Conservation (phyloP, 2,797 vertebrate species). For the Phoebastria nigripes region DNA sequence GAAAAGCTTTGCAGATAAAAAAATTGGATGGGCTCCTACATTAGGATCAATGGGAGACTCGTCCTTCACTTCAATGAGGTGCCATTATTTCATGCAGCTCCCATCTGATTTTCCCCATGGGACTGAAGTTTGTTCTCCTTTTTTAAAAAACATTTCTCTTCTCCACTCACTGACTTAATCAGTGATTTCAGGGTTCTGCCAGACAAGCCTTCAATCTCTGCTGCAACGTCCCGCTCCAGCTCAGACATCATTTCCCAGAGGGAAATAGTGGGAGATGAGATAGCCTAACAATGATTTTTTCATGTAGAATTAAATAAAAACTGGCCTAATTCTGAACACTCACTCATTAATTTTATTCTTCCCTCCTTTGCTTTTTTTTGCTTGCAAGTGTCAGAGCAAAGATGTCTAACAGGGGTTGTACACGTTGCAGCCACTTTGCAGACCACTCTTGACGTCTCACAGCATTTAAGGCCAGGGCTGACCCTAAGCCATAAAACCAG, state of each 20-base stretch:
- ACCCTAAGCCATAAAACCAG: background rate
- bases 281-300: background rate
- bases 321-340: background rate
- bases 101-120: background rate
- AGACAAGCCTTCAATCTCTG: background rate
- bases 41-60: background rate
- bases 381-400: background rate
- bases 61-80: background rate
- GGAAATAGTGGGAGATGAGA: background rate
- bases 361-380: background rate
- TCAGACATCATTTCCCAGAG: conserved; percentile 20
- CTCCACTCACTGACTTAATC: background rate
- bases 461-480: background rate
- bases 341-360: background rate
- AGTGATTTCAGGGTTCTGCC: background rate
- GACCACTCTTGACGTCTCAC: background rate
- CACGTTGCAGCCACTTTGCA: background rate
- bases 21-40: background rate
- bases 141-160: background rate
- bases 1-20: background rate
- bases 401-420: background rate
- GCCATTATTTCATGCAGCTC: background rate
- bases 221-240: background rate
- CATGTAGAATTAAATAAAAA: conserved; percentile 19
- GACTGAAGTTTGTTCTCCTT: background rate